Conservation (phyloP, 2,113 vertebrate species). For the Tinamus guttatus region DNA sequence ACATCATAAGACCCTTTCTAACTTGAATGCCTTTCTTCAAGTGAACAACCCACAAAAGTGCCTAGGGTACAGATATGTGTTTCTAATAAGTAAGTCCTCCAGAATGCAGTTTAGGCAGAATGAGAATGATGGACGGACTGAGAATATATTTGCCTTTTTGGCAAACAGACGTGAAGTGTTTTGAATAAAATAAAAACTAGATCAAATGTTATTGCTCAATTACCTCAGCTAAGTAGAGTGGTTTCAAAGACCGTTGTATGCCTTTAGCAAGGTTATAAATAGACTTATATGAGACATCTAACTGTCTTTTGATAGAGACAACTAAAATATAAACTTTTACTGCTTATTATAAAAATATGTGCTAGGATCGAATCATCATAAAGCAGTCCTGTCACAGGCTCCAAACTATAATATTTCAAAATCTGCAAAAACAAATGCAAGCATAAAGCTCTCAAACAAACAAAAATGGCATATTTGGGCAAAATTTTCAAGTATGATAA, state of each 20-base stretch:
- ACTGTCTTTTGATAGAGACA: neutral
- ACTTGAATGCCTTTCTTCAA: neutral
- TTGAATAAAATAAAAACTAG: neutral
- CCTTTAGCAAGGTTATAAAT: neutral
- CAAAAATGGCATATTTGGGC: neutral
- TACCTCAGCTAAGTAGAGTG: neutral
- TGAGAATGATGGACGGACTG: neutral
- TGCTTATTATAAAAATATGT: neutral
- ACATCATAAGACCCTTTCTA: neutral
- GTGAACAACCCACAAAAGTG: too few species aligned
- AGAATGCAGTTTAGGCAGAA: neutral
- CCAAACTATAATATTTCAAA: neutral
- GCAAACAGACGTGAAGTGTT: neutral
- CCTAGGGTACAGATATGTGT: neutral
- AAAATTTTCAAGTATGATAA: neutral
- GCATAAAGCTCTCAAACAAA: neutral
- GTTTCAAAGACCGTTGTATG: fast-evolving
- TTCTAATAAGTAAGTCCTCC: neutral
- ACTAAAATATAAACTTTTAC: neutral
- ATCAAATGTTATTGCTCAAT: neutral
- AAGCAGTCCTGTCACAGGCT: neutral
- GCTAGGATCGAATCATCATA: neutral
- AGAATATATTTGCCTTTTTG: neutral
- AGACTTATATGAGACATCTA: neutral
- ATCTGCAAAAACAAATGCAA: neutral